Conservation (phyloP, 2,113 vertebrate genomes). For the Athene cunicularia region DNA sequence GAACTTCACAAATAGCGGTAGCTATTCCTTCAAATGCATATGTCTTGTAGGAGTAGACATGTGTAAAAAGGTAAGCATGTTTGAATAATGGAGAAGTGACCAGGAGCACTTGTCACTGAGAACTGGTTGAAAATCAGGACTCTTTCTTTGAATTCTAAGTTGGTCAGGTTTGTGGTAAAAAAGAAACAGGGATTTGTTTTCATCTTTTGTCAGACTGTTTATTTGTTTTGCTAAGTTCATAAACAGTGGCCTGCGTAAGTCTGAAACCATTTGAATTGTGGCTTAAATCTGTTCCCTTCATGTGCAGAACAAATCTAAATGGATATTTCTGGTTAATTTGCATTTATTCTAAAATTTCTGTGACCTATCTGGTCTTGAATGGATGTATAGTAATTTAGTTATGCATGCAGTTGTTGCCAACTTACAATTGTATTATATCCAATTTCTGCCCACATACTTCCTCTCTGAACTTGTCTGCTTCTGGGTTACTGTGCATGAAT, state of each 20-base stretch:
- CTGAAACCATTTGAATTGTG: background rate
- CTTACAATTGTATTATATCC: background rate
- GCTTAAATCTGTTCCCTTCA: background rate
- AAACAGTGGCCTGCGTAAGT: background rate
- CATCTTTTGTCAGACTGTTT: background rate
- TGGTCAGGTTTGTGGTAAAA: background rate
- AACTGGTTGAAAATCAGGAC: background rate
- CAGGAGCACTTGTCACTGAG: background rate
- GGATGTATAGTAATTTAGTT: background rate
- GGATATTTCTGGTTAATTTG: background rate
- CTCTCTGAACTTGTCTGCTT: background rate
- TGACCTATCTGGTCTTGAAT: background rate
- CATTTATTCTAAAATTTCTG: background rate
- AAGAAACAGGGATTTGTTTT: background rate
- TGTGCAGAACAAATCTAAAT: background rate
- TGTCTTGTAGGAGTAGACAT: background rate
- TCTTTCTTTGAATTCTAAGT: background rate
- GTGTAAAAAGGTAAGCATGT: background rate
- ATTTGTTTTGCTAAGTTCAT: background rate
- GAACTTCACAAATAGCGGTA: background rate
- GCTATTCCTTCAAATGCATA: background rate
- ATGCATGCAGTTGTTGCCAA: background rate
- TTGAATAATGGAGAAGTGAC: background rate
- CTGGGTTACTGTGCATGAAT: background rate
- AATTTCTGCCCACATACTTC: background rate